These are phyloP conservation scores for Synergus gifuensis DNA, from an alignment of 2,888 invertebrate species.

Conservation along the genomic window DNA sequence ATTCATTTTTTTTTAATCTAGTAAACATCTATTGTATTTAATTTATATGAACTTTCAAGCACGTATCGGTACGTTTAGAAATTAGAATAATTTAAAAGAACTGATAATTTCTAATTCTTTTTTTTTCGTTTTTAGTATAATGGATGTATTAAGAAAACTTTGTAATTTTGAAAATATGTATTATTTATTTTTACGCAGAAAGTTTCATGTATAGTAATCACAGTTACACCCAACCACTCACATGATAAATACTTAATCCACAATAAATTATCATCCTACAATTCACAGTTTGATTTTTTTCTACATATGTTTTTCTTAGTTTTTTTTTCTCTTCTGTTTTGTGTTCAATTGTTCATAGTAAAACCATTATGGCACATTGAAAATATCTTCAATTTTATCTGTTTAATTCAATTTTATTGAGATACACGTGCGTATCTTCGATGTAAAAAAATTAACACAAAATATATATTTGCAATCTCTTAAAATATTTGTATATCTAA, in stretches of 20 bases:
- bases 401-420: neutral
- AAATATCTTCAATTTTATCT: neutral
- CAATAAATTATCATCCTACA: neutral
- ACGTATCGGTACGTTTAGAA: neutral
- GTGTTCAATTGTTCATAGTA: neutral
- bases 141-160: neutral
- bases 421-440: slow-evolving; percentile 7
- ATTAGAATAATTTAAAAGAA: neutral
- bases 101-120: neutral
- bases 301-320: neutral
- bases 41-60: neutral
- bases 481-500: neutral
- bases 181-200: slow-evolving; percentile 19
- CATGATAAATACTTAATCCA: neutral
- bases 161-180: slow-evolving; percentile 11
- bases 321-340: neutral
- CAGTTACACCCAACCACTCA: neutral
- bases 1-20: neutral
- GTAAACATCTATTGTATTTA: neutral
- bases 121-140: neutral
- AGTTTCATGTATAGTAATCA: neutral
- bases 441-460: slow-evolving; percentile 11
- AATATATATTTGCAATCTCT: slow-evolving; percentile 18
- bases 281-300: neutral
- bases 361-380: neutral